Percentiles rank a stretch among this genome's conserved stretches.
phyloP scores from a whole-genome alignment of 2,797 vertebrate genomes.

The Coregonus suidteri region DNA sequence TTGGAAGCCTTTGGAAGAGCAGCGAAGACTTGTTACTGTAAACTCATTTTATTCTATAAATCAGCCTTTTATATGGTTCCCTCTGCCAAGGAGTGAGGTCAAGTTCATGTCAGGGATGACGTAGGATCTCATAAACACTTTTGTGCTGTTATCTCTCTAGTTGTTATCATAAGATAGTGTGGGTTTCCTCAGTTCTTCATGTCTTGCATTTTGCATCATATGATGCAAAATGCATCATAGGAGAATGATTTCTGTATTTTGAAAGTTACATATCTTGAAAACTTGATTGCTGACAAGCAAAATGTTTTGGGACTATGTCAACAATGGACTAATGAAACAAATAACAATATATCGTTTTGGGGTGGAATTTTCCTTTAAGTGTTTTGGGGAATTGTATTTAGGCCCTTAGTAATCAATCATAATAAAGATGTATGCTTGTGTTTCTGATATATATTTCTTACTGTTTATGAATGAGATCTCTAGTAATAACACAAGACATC shows the following conservation, averaged over 20 bases:
- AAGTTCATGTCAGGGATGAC: not conserved
- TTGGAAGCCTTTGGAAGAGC: not conserved
- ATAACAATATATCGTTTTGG: too few species aligned
- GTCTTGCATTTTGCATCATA: too few species aligned
- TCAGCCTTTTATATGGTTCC: not conserved
- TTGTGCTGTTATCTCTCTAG: not conserved
- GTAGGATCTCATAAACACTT: not conserved
- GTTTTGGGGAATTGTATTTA: not conserved
- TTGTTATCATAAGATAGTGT: too few species aligned
- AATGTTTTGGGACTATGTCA: too few species aligned
- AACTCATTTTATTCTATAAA: not conserved
- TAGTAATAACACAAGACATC: conserved; percentile 63
- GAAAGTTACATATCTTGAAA: too few species aligned
- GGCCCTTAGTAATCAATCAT: not conserved
- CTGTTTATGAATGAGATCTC: conserved; percentile 58
- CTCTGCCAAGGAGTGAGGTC: conserved; percentile 8
- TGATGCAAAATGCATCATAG: too few species aligned
- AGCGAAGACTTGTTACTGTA: not conserved
- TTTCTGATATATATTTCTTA: conserved; percentile 24
- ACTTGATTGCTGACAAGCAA: too few species aligned
- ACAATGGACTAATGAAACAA: too few species aligned
- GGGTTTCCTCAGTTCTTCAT: too few species aligned
- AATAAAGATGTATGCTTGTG: not conserved
- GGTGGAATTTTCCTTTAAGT: too few species aligned
- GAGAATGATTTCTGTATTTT: too few species aligned